Percentiles rank a stretch among this genome's conserved stretches.
These are phyloP conservation scores for Morelia viridis DNA, from an alignment of 2,797 vertebrate species.

Conservation along the genomic window DNA sequence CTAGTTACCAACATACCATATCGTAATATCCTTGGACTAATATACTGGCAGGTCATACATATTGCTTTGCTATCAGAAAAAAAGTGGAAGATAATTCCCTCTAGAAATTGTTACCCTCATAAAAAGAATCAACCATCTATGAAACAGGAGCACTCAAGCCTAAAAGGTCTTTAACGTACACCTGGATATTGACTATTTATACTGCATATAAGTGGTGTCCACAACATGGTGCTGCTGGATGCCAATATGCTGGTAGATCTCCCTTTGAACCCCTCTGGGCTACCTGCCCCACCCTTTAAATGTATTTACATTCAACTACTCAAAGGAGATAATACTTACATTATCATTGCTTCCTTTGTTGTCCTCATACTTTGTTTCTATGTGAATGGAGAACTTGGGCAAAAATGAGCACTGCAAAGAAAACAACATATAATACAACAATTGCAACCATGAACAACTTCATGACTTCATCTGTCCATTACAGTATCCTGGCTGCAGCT, in stretches of 20 bases:
- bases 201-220: not conserved
- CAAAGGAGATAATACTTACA: conserved; percentile 75
- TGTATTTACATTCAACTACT: not conserved
- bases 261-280: not conserved
- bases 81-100: not conserved
- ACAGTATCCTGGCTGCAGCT: not conserved
- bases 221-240: not conserved
- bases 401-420: conserved; percentile 89
- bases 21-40: not conserved
- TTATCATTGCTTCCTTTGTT: conserved; percentile 90
- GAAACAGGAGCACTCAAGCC: not conserved
- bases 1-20: not conserved
- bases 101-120: not conserved
- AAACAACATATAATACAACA: conserved; percentile 28
- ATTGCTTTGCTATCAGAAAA: not conserved
- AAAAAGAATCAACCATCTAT: not conserved
- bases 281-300: not conserved
- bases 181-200: not conserved
- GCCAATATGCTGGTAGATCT: not conserved
- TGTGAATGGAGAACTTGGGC: conserved; percentile 96
- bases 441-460: not conserved
- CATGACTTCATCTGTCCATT: not conserved
- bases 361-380: conserved; percentile 91
- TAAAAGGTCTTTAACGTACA: not conserved
- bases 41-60: not conserved